Base-by-base conservation (phyloP, 92 coral and sea anemone genomes). In the Epizoanthus fatuus region DNA sequence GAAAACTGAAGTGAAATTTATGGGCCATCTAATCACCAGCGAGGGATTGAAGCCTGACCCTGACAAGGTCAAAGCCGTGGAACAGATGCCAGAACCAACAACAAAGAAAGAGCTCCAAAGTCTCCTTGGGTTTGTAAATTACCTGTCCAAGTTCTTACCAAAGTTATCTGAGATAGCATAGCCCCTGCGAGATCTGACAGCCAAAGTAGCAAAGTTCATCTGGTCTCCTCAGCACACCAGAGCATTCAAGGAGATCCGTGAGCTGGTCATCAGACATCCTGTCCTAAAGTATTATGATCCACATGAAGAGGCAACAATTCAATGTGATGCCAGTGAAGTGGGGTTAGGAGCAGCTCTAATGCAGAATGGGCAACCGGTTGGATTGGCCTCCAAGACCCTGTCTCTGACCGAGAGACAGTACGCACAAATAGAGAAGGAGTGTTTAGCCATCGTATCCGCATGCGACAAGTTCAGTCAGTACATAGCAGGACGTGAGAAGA, bases 171-270 rank as follows among this genome's bases (percentile, higher is more conserved):
- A 72, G 17, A 73, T 78, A 1, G 85, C 65, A 5, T 63, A 69
- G 20, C 78, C 64, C 16, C 63, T 70, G 65, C 69, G 81, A 32
- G 85, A 87, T 12, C 38, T 54, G 80, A 86, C 90, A 14, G 39
- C 72, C 59, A 58, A 87, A 70, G 66, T 60, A 59, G 82, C 75
- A 39, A 79, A 87, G 42, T 56, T 69, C 20, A 58, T 79, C 12
- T 86, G 86, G 86, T 79, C 90, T 11, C 52, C 8, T 52, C 77
- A 86, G 63, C 89, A 86, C 32, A 78, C 65, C 53, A 14, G 12
- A 19, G 73, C 90, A 25, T 79, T 86, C 55, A 20, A 65, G 55
- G 83, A 64, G 25, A 57, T 69, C 62, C 45, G 52, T 51, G 20
- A 63, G 79, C 64, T 86, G 35, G 85, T 86, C 16, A 20, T 86